These are phyloP conservation scores for Listrodromus nycthemerus DNA, from an alignment of 2,888 invertebrate genomes.

Conservation along the genomic window DNA sequence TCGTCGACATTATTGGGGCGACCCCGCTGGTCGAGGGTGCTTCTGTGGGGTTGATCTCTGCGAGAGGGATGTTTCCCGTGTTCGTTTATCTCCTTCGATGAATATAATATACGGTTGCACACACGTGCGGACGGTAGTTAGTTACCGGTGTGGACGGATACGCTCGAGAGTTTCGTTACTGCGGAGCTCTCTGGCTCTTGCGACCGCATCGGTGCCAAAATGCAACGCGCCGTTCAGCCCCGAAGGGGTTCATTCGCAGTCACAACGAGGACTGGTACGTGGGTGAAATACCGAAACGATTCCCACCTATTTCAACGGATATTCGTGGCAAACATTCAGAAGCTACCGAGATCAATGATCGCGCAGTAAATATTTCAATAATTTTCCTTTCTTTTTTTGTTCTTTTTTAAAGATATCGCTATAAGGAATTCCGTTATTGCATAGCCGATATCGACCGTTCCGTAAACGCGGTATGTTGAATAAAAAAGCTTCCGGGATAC, in stretches of 20 bases:
- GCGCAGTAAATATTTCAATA: not conserved
- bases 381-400: not conserved
- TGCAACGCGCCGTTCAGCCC: not conserved
- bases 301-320: not conserved
- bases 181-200: not conserved
- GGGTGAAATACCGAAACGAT: not conserved
- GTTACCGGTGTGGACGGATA: not conserved
- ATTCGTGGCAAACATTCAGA: not conserved
- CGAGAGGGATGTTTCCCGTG: conserved; percentile 51
- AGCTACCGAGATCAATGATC: not conserved
- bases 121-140: not conserved
- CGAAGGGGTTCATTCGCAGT: conserved; percentile 8
- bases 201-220: not conserved
- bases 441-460: not conserved
- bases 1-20: conserved; percentile 43
- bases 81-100: conserved; percentile 41
- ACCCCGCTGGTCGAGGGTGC: conserved; percentile 40
- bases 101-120: conserved; percentile 12
- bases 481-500: not conserved
- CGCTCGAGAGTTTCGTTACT: conserved; percentile 1
- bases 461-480: not conserved
- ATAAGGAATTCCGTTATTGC: not conserved
- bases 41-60: conserved; percentile 43
- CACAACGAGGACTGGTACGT: not conserved
- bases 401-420: not conserved